A percentile compares a stretch with the other conserved stretches of the same genome.
Conservation (phyloP, 2,113 vertebrate species). For the Anseranas semipalmata region DNA sequence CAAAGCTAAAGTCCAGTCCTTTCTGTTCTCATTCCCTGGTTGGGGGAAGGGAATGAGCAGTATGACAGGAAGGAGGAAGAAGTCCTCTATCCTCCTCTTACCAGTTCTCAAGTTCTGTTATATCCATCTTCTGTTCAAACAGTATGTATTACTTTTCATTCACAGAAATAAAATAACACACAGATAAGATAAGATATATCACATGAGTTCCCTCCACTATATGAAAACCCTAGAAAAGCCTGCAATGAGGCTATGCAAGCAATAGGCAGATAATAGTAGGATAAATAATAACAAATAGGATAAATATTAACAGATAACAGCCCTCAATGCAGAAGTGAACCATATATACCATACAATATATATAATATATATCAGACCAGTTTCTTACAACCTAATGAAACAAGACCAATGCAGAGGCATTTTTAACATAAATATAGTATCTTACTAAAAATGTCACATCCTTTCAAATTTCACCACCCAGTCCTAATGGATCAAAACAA, state of each 20-base stretch:
- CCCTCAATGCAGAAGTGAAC: background rate
- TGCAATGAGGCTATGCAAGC: background rate
- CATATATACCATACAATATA: too few relatives aligned
- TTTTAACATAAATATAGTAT: slow-evolving; percentile 9
- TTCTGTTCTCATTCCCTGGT: background rate
- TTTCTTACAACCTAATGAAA: background rate
- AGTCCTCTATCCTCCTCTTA: background rate
- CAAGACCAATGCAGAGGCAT: background rate
- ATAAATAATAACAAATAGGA: background rate
- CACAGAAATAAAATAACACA: background rate
- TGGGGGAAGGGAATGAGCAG: background rate
- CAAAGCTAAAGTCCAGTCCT: background rate
- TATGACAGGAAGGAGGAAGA: background rate
- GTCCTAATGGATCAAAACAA: background rate
- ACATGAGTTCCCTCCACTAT: background rate
- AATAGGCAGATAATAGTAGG: background rate
- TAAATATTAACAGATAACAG: background rate
- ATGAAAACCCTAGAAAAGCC: background rate
- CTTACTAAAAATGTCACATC: background rate
- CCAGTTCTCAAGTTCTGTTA: background rate
- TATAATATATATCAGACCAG: background rate
- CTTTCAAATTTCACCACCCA: background rate
- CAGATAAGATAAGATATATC: background rate
- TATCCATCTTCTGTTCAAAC: background rate
- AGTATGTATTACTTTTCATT: background rate